Evolutionary conservation across 1,140 invertebrate genomes (phyloP).

Genomic region (Penaeus japonicus): DNA sequence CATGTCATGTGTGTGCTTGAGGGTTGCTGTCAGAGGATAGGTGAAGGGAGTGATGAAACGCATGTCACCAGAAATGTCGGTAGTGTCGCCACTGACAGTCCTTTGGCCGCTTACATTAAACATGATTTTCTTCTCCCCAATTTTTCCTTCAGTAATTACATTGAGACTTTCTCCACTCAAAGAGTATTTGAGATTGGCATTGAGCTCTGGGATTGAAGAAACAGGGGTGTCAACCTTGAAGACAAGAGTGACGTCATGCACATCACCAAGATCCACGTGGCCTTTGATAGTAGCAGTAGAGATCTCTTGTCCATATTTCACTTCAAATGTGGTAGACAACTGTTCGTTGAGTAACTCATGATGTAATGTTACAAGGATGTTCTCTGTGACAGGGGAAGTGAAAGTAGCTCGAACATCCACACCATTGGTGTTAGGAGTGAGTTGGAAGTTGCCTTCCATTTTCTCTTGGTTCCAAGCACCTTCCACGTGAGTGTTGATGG

Average conservation of each 20-base stretch:
- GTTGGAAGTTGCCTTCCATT: slow-evolving; percentile 28
- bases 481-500: slow-evolving; percentile 19
- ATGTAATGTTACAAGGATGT: neutral
- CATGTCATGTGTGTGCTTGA: slow-evolving; percentile 16
- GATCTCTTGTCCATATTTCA: slow-evolving; percentile 15
- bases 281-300: neutral
- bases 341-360: slow-evolving; percentile 6
- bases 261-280: neutral
- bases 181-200: slow-evolving; percentile 21
- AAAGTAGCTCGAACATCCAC: slow-evolving; percentile 21
- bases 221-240: neutral
- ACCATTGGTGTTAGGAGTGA: slow-evolving; percentile 7
- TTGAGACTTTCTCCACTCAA: neutral
- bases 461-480: slow-evolving; percentile 27
- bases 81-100: slow-evolving; percentile 4
- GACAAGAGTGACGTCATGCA: neutral
- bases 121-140: slow-evolving; percentile 28
- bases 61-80: slow-evolving; percentile 18
- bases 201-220: neutral
- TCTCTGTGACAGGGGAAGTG: slow-evolving; percentile 27
- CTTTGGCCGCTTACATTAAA: slow-evolving; percentile 19
- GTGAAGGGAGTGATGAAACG: slow-evolving; percentile 44
- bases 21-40: slow-evolving; percentile 4
- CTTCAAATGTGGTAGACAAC: slow-evolving; percentile 1
- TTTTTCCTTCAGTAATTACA: slow-evolving; percentile 11